Percentiles rank a stretch among this genome's conserved stretches.
These are phyloP conservation scores for Hystrix brachyura DNA, from an alignment of 2,113 vertebrate genomes.

Conservation along the genomic window DNA sequence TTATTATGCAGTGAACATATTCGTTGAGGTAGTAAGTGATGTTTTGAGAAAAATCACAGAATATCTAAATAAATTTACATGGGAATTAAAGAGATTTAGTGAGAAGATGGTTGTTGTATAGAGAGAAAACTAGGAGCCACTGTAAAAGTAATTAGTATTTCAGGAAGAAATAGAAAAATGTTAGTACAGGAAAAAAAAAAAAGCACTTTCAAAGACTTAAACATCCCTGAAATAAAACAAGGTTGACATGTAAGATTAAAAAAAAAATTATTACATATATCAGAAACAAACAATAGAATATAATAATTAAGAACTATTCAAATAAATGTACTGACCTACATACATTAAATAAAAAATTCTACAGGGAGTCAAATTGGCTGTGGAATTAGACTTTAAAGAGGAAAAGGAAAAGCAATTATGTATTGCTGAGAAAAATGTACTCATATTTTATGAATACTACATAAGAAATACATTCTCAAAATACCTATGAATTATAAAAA, in stretches of 20 bases:
- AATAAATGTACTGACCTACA: neutral
- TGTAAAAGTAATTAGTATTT: neutral
- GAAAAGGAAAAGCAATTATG: neutral
- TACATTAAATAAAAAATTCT: neutral
- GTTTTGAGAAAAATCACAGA: neutral
- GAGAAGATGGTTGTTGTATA: neutral
- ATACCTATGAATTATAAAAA: neutral
- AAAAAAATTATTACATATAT: neutral
- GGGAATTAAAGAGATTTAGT: neutral
- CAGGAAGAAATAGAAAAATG: neutral
- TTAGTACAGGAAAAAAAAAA: neutral
- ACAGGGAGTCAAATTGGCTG: neutral
- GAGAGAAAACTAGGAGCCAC: neutral
- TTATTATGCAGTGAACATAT: neutral
- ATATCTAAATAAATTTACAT: neutral
- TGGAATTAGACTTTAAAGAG: neutral
- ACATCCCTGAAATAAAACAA: neutral
- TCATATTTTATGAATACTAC: neutral
- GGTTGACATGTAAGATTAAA: neutral
- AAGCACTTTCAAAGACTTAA: neutral
- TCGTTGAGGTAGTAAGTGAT: neutral
- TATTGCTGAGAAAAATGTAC: neutral
- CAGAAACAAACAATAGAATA: neutral
- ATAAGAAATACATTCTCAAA: neutral
- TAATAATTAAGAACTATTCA: neutral